Conservation (phyloP, 2,797 vertebrate species). For the Salmo trutta region DNA sequence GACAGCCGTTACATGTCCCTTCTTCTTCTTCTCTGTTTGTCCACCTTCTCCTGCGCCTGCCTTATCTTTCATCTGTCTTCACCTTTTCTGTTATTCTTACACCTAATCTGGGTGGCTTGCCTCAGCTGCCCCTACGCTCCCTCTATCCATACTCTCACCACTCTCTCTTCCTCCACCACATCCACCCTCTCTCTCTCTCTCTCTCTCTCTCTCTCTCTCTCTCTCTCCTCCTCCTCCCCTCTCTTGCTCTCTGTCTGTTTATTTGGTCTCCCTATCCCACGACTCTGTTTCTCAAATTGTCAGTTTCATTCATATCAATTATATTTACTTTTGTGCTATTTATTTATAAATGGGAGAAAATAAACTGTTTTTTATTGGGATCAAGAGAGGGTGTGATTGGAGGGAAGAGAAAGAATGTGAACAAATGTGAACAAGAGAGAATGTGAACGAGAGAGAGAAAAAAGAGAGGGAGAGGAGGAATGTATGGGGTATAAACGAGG, state of each 20-base stretch:
- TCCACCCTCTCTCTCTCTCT: not conserved
- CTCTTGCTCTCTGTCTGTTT: constrained; percentile 37
- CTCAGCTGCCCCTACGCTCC: not conserved
- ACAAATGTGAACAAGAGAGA: constrained; percentile 50
- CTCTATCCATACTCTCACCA: not conserved
- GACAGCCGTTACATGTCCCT: not conserved
- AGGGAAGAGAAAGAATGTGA: constrained; percentile 14
- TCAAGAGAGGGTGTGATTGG: constrained; percentile 32
- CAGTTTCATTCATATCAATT: constrained; percentile 46
- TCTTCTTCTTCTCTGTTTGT: constrained; percentile 10
- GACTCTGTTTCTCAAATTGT: constrained; percentile 56
- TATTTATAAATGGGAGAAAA: constrained; percentile 71
- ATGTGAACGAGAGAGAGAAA: constrained; percentile 44
- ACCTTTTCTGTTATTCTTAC: constrained; percentile 3
- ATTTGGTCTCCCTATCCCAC: constrained; percentile 58
- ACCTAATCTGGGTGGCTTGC: not conserved
- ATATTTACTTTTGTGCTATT: constrained; percentile 56
- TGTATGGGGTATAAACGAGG: too few species aligned
- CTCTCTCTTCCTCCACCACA: not conserved
- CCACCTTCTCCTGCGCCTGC: not conserved
- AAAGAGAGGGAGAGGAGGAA: constrained; percentile 10
- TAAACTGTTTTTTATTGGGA: constrained; percentile 65
- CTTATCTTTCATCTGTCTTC: constrained; percentile 19
- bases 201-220: not conserved
- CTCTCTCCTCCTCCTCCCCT: not conserved